These are phyloP conservation scores for Coptodon bakossiorum DNA, from an alignment of 2,113 vertebrate genomes.

Conservation along the genomic window DNA sequence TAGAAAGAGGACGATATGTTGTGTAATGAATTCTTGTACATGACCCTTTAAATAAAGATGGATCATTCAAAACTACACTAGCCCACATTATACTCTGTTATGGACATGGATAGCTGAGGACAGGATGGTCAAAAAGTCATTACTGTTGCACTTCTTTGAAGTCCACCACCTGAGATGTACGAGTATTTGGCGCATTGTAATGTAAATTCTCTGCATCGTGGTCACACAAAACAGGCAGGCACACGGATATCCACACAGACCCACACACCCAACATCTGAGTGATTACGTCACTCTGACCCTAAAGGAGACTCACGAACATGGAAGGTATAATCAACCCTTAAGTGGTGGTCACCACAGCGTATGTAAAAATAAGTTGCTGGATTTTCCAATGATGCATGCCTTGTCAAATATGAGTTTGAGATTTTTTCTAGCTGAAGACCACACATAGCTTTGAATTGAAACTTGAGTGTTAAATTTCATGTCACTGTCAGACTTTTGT, in stretches of 20 bases:
- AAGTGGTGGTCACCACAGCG: neutral
- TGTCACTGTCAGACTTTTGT: neutral
- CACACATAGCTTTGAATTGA: neutral
- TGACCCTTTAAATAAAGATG: neutral
- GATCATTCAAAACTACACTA: neutral
- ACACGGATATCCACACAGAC: neutral
- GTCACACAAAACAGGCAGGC: neutral
- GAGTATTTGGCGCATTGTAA: neutral
- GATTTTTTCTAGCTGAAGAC: neutral
- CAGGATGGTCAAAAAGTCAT: neutral
- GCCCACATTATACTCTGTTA: neutral
- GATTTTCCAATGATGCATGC: neutral
- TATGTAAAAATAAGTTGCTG: neutral
- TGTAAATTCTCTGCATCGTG: neutral
- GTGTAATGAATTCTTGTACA: neutral
- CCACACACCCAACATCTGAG: neutral
- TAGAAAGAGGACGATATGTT: neutral
- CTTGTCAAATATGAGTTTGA: neutral
- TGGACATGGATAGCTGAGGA: neutral
- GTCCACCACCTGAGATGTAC: neutral
- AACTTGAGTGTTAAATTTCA: neutral
- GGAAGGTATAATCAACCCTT: neutral
- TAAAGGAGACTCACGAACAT: neutral
- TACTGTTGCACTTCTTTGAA: neutral
- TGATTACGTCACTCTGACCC: neutral